Evolutionary conservation across 2,888 invertebrate species (phyloP).

Genomic region (Ceratothoa steindachneri): DNA sequence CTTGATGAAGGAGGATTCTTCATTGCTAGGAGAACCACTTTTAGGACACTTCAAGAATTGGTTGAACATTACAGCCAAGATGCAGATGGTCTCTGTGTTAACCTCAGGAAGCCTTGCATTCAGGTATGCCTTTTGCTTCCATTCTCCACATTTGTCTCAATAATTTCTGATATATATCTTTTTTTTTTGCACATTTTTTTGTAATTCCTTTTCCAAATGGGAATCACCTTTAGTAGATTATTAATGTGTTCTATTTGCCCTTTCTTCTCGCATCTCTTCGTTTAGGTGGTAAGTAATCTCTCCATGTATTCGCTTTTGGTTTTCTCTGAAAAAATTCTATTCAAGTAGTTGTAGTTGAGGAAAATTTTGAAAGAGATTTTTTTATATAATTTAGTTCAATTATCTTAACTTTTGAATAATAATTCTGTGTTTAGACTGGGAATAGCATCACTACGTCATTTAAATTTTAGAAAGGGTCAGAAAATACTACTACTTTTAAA

Average conservation of each 20-base stretch:
- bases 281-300: background rate
- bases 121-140: conserved; percentile 63
- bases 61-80: conserved; percentile 97
- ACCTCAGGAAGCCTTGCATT: conserved; percentile 88
- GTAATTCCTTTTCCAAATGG: background rate
- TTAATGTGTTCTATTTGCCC: background rate
- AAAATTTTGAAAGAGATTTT: background rate
- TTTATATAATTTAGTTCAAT: too few relatives aligned
- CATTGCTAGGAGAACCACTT: conserved; percentile 95
- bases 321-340: too few relatives aligned
- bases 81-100: conserved; percentile 96
- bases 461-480: too few relatives aligned
- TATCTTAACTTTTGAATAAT: too few relatives aligned
- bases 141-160: background rate
- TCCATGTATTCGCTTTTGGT: too few relatives aligned
- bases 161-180: too few relatives aligned
- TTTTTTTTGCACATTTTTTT: too few relatives aligned
- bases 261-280: background rate
- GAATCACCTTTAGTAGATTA: background rate
- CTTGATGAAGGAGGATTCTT: conserved; percentile 97
- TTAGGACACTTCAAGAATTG: conserved; percentile 92
- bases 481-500: too few relatives aligned
- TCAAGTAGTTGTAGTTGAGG: too few relatives aligned
- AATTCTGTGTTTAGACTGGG: too few relatives aligned
- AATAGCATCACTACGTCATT: too few relatives aligned